A percentile compares a stretch with the other conserved stretches of the same genome.
Conservation (phyloP, 2,888 invertebrate species). For the Stomorhina lunata region DNA sequence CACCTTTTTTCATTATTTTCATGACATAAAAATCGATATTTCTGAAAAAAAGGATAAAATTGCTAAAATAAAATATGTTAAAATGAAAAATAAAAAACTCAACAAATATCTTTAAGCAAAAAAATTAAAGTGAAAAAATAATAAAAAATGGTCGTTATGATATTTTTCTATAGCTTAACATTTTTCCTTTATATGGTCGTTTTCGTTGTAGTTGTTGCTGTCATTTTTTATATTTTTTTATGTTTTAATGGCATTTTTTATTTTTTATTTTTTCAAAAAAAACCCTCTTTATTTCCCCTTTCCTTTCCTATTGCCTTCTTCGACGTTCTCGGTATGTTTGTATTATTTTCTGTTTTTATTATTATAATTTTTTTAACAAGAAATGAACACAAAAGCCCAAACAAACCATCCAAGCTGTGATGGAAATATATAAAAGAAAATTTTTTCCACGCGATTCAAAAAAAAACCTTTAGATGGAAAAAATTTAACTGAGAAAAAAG, state of each 20-base stretch:
- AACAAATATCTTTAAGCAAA: conserved; percentile 64
- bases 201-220: conserved; percentile 41
- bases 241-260: conserved; percentile 54
- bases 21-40: conserved; percentile 68
- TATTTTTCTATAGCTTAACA: no score
- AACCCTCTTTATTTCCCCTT: conserved; percentile 21
- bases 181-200: conserved; percentile 50
- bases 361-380: conserved; percentile 42
- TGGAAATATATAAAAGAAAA: conserved; percentile 58
- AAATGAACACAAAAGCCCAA: conserved; percentile 59
- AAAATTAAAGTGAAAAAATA: conserved; percentile 32
- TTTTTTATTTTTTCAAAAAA: conserved; percentile 46
- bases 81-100: conserved; percentile 48
- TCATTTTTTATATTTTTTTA: conserved; percentile 45
- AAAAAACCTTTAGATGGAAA: conserved; percentile 46
- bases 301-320: conserved; percentile 18
- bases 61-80: conserved; percentile 55
- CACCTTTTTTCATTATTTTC: conserved; percentile 58
- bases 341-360: conserved; percentile 23
- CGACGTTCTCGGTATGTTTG: conserved; percentile 39
- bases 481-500: conserved; percentile 27
- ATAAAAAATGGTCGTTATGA: no score
- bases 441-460: conserved; percentile 59
- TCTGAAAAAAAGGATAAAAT: conserved; percentile 64
- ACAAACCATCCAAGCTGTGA: conserved; percentile 52